Percentiles rank a stretch among this genome's conserved stretches.
Evolutionary conservation across 2,797 vertebrate genomes (phyloP).

Genomic region (Girardinus metallicus): DNA sequence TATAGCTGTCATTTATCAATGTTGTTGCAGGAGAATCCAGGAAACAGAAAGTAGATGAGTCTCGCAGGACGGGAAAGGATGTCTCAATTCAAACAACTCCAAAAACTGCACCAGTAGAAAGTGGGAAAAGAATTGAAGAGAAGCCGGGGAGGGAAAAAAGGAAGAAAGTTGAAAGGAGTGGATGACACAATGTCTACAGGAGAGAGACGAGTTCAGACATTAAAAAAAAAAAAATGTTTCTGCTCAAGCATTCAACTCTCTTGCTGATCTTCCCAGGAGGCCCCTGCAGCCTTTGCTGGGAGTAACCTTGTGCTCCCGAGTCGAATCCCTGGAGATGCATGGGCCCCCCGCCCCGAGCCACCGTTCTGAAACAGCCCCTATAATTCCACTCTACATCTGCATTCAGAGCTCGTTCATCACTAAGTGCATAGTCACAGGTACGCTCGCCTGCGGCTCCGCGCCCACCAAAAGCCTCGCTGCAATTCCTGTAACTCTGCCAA

Average conservation of each 20-base stretch:
- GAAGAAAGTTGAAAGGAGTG: not conserved
- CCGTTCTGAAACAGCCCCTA: constrained; percentile 33
- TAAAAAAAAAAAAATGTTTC: constrained; percentile 9
- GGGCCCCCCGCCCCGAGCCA: constrained; percentile 52
- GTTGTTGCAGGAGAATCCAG: not conserved
- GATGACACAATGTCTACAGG: not conserved
- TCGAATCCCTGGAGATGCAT: constrained; percentile 64
- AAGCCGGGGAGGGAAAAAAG: not conserved
- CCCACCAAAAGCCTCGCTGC: constrained; percentile 11
- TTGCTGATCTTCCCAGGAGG: constrained; percentile 26
- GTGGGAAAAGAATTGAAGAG: not conserved
- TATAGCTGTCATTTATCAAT: constrained; percentile 38
- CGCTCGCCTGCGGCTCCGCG: constrained; percentile 12
- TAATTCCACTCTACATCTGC: constrained; percentile 57
- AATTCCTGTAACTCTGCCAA: constrained; percentile 20
- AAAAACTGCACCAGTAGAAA: not conserved
- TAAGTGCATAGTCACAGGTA: constrained; percentile 47
- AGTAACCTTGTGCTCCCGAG: constrained; percentile 53
- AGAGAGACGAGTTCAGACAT: not conserved
- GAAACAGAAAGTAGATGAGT: not conserved
- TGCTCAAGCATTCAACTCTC: constrained; percentile 28
- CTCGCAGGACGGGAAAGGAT: not conserved
- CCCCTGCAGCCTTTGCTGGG: constrained; percentile 26
- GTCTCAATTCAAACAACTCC: not conserved
- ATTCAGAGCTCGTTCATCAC: constrained; percentile 65